Percentiles rank a stretch among this genome's conserved stretches.
Evolutionary conservation across 2,797 vertebrate genomes (phyloP).

Genomic region (Malurus splendens): DNA sequence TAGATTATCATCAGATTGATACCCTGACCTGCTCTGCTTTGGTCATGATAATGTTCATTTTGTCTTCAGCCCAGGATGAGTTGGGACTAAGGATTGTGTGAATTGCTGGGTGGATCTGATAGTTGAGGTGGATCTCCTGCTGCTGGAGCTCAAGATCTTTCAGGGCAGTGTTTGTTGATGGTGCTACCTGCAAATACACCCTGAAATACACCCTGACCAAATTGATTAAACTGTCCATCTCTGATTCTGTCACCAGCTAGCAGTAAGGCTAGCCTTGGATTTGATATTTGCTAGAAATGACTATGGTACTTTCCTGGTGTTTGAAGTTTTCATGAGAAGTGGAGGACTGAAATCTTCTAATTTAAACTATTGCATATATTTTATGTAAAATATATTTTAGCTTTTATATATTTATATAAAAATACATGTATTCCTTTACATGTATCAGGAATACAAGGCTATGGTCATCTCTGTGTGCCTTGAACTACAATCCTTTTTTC

Average conservation of each 20-base stretch:
- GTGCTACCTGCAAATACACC: neutral
- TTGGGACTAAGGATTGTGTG: neutral
- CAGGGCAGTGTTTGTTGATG: neutral
- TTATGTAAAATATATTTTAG: neutral
- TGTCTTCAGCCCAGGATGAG: neutral
- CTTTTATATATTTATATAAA: neutral
- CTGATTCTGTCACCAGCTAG: neutral
- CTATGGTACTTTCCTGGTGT: neutral
- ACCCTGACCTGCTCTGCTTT: neutral
- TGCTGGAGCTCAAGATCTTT: neutral
- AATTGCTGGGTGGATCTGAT: neutral
- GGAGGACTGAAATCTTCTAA: neutral
- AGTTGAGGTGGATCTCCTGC: neutral
- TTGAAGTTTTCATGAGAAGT: neutral
- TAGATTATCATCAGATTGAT: neutral
- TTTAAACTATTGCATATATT: neutral
- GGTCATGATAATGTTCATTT: neutral
- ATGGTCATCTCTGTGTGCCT: neutral
- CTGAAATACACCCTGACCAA: neutral
- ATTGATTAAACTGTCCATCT: neutral
- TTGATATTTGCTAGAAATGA: neutral
- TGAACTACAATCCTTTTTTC: neutral
- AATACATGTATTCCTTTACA: accelerated
- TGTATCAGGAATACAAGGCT: neutral
- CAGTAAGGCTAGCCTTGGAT: neutral